Evolutionary conservation across 2,888 invertebrate genomes (phyloP).

Genomic region (Luffia ferchaultella): DNA sequence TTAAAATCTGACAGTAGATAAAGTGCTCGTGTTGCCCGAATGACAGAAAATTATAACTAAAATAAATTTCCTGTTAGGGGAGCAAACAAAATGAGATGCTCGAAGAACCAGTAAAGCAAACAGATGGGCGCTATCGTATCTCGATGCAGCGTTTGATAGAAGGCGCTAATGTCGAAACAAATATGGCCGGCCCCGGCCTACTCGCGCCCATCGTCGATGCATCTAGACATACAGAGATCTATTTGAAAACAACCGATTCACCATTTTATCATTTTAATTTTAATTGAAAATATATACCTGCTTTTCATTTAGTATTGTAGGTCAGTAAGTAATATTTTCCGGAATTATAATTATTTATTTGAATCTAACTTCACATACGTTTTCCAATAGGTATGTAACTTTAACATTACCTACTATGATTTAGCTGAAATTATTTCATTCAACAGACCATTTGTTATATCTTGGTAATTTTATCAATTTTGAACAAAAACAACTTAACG

Average conservation of each 20-base stretch:
- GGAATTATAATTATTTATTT: too few relatives aligned
- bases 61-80: slow-evolving; percentile 61
- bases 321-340: too few relatives aligned
- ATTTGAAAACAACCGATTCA: neutral
- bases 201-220: slow-evolving; percentile 9
- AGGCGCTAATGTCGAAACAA: slow-evolving; percentile 45
- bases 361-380: too few relatives aligned
- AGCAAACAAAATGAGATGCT: slow-evolving; percentile 46
- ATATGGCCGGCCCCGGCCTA: slow-evolving; percentile 19
- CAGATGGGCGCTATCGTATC: slow-evolving; percentile 40
- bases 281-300: too few relatives aligned
- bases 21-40: slow-evolving; percentile 40
- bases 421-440: too few relatives aligned
- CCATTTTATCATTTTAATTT: too few relatives aligned
- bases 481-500: too few relatives aligned
- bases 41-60: slow-evolving; percentile 61
- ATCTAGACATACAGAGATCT: neutral
- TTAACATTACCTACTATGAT: too few relatives aligned
- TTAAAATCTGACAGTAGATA: slow-evolving; percentile 24
- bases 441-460: too few relatives aligned
- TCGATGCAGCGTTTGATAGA: slow-evolving; percentile 52
- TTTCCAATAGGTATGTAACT: too few relatives aligned
- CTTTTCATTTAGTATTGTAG: too few relatives aligned
- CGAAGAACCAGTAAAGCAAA: slow-evolving; percentile 44
- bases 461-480: too few relatives aligned